A percentile compares a stretch with the other conserved stretches of the same genome.
Evolutionary conservation across 2,113 vertebrate species (phyloP).

Genomic region (Bostrychus sinensis): DNA sequence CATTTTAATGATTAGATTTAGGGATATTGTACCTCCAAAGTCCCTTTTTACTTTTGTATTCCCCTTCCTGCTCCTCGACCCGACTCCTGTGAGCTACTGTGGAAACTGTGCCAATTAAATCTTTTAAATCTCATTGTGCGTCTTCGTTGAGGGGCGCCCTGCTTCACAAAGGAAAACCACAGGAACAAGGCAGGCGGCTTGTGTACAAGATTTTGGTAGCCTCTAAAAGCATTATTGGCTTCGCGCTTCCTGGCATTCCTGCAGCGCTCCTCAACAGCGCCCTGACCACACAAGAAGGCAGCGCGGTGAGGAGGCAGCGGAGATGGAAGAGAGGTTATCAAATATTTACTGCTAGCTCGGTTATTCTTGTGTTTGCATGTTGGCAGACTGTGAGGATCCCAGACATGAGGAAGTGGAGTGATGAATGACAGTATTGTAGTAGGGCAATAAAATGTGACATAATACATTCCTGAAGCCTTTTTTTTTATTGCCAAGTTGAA

Average conservation of each 20-base stretch:
- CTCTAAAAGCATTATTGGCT: conserved; percentile 73
- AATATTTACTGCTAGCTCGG: conserved; percentile 53
- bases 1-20: not conserved
- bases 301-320: not conserved
- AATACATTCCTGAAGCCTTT: too few relatives aligned
- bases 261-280: conserved; percentile 41
- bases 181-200: conserved; percentile 45
- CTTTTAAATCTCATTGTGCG: conserved; percentile 29
- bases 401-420: conserved; percentile 32
- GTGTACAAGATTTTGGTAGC: conserved; percentile 32
- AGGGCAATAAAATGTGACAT: conserved; percentile 20
- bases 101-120: conserved; percentile 33
- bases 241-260: conserved; percentile 59
- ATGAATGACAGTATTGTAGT: conserved; percentile 12
- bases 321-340: conserved; percentile 36
- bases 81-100: not conserved
- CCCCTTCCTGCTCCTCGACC: not conserved
- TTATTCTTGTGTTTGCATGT: conserved; percentile 34
- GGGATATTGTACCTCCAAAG: not conserved
- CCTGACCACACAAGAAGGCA: conserved; percentile 69
- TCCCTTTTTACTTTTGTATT: conserved; percentile 12
- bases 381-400: conserved; percentile 9
- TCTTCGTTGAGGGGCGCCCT: conserved; percentile 38
- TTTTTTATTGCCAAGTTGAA: not conserved
- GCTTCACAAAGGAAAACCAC: conserved; percentile 24